Conservation (phyloP, 2,888 invertebrate genomes). For the Coleophora flavipennella region DNA sequence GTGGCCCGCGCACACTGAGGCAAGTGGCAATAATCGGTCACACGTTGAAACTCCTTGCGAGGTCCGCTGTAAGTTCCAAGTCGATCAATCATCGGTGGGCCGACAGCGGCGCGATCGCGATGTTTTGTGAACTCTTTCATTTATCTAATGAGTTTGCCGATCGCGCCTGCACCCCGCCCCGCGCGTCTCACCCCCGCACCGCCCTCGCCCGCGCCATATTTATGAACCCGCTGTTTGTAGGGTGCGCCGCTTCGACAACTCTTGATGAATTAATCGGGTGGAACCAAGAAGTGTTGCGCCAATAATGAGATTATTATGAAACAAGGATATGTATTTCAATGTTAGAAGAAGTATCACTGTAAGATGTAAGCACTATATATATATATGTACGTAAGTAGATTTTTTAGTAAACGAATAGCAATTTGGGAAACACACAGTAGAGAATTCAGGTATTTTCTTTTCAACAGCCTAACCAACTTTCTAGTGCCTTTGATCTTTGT, state of each 20-base stretch:
- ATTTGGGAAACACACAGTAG: too few relatives aligned
- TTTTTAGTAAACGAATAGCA: too few relatives aligned
- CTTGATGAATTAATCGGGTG: slow-evolving; percentile 50
- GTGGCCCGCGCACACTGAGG: too few relatives aligned
- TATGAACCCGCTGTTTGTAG: slow-evolving; percentile 30
- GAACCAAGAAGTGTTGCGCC: slow-evolving; percentile 23
- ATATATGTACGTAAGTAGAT: too few relatives aligned
- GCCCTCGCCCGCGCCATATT: slow-evolving; percentile 7
- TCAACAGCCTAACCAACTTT: too few relatives aligned
- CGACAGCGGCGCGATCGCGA: slow-evolving; percentile 25
- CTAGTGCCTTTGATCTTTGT: too few relatives aligned
- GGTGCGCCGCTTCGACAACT: slow-evolving; percentile 38
- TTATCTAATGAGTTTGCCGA: slow-evolving; percentile 56
- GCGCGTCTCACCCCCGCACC: slow-evolving; percentile 12
- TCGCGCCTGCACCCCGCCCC: slow-evolving; percentile 10
- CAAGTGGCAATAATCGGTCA: too few relatives aligned
- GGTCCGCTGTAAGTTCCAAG: slow-evolving; percentile 4
- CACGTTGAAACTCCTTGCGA: not conserved
- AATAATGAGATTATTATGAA: not conserved
- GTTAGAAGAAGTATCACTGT: too few relatives aligned
- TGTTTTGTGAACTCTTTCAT: slow-evolving; percentile 65
- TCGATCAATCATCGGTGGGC: slow-evolving; percentile 45
- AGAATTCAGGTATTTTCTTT: too few relatives aligned
- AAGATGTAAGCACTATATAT: too few relatives aligned
- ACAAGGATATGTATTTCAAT: too few relatives aligned